Evolutionary conservation across 1,140 invertebrate species (phyloP), one percentile per base, ranked within the genome.

Genomic region (Zaprionus capensis): DNA sequence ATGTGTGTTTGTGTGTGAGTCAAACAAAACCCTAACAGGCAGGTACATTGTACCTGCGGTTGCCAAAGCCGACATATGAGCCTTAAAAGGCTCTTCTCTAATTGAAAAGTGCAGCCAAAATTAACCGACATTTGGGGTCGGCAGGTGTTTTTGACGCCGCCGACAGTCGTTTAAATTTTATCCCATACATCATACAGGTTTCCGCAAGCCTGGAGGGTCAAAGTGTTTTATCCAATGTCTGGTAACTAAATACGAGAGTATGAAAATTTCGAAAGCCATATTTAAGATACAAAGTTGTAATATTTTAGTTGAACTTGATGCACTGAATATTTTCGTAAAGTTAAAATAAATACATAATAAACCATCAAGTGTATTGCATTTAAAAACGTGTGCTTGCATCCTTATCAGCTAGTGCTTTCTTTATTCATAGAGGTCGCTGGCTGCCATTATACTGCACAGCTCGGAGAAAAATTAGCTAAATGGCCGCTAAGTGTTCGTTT

Each of bases 51-150:
- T 78, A 78, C 58, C 46, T 85, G 78, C 34, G 82, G 78, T 79
- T 85, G 74, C 81, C 73, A 70, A 78, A 80, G 34, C 67, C 41
- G 67, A 69, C 71, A 84, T 63, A 81, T 83, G 82, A 76, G 63
- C 78, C 71, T 78, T 78, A 74, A 81, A 78, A 58, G 73, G 75
- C 59, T 57, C 63, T 62, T 73, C 66, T 71, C 67, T 86, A 86
- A 86, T 86, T 86, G 80, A 86, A 86, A 86, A 78, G 73, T 77
- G 78, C 66, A 62, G 22, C 22, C 59, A 72, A 80, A 83, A 80
- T 80, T 72, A 72, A 80, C 67, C 46, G 20, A 24, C 22, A 49
- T 51, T 51, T 20, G 12, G 20, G 20, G n/a, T 17, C 7, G 41
- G n/a, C 6, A 9, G 41, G n/a, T 17, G 41, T 46, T n/a, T 46